Percentiles rank a stretch among this genome's conserved stretches.
Conservation (phyloP, 2,888 invertebrate species). For the Hirtodrosophila histrioides region DNA sequence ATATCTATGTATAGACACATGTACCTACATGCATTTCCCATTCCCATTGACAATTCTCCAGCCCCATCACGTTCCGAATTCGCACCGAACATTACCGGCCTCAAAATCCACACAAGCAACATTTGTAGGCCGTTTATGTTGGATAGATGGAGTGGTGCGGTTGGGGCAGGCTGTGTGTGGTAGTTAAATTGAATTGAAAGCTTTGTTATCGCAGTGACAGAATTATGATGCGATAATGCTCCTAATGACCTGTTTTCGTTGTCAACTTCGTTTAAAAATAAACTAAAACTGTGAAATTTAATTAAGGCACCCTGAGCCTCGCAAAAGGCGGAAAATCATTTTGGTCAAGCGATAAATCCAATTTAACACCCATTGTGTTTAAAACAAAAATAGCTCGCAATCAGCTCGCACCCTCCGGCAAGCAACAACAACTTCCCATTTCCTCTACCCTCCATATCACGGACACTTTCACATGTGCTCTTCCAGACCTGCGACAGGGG, state of each 20-base stretch:
- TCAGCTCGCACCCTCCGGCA: slow-evolving; percentile 56
- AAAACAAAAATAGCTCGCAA: slow-evolving; percentile 65
- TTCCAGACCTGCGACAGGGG: slow-evolving; percentile 21
- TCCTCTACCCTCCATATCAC: slow-evolving; percentile 3
- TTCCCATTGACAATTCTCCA: slow-evolving; percentile 21
- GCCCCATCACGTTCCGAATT: slow-evolving; percentile 15
- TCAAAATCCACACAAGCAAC: slow-evolving; percentile 45
- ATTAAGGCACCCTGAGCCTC: slow-evolving; percentile 59
- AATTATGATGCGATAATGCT: slow-evolving; percentile 79
- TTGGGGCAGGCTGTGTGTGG: slow-evolving; percentile 32
- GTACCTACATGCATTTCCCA: slow-evolving; percentile 30
- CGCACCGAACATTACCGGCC: slow-evolving; percentile 47
- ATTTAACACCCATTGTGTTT: slow-evolving; percentile 67
- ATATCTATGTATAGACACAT: slow-evolving; percentile 3
- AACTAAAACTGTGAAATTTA: slow-evolving; percentile 71
- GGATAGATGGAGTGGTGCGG: neutral
- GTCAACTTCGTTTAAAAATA: slow-evolving; percentile 77
- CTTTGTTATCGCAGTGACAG: slow-evolving; percentile 76
- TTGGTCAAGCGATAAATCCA: slow-evolving; percentile 74
- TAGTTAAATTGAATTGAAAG: slow-evolving; percentile 74
- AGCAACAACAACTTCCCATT: neutral
- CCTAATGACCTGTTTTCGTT: slow-evolving; percentile 79
- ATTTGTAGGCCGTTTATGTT: slow-evolving; percentile 11
- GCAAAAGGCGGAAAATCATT: slow-evolving; percentile 62
- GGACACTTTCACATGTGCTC: slow-evolving; percentile 40